Evolutionary conservation across 2,888 invertebrate species (phyloP).

Genomic region (Trissonchulus latispiculum): DNA sequence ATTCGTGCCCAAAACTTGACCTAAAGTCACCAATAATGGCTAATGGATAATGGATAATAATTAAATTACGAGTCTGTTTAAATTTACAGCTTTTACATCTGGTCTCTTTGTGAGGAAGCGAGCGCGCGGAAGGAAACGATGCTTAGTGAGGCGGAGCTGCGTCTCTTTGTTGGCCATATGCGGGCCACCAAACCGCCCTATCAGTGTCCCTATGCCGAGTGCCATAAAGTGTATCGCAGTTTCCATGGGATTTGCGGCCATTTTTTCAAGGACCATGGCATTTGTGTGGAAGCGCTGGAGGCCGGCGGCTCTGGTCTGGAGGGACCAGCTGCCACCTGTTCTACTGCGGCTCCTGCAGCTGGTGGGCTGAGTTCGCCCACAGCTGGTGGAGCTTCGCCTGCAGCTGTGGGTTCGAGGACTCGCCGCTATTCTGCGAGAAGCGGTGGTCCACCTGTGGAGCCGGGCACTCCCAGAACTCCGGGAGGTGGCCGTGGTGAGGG

Average conservation of each 20-base stretch:
- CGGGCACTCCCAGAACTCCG: no score
- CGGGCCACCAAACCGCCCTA: slow-evolving; percentile 72
- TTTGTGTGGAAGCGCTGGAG: slow-evolving; percentile 50
- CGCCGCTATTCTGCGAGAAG: background rate
- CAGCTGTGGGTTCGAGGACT: slow-evolving; percentile 1
- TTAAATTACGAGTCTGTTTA: no score
- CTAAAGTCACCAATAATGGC: no score
- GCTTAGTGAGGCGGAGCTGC: slow-evolving; percentile 53
- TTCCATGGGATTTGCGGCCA: slow-evolving; percentile 75
- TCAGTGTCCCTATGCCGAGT: slow-evolving; percentile 71
- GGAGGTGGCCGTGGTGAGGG: background rate
- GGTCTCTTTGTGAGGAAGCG: no score
- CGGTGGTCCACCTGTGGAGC: no score
- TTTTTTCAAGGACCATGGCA: slow-evolving; percentile 71
- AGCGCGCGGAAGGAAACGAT: no score
- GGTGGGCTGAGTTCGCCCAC: background rate
- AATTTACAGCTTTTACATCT: no score
- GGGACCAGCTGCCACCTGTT: background rate
- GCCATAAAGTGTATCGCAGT: slow-evolving; percentile 71
- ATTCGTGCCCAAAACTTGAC: no score
- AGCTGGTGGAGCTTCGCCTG: background rate
- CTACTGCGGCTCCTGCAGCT: background rate
- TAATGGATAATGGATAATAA: no score
- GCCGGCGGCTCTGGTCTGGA: slow-evolving; percentile 19
- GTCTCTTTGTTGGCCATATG: slow-evolving; percentile 71